These are phyloP conservation scores for Stenodera caucasica DNA, from an alignment of 2,888 invertebrate species.

Conservation along the genomic window DNA sequence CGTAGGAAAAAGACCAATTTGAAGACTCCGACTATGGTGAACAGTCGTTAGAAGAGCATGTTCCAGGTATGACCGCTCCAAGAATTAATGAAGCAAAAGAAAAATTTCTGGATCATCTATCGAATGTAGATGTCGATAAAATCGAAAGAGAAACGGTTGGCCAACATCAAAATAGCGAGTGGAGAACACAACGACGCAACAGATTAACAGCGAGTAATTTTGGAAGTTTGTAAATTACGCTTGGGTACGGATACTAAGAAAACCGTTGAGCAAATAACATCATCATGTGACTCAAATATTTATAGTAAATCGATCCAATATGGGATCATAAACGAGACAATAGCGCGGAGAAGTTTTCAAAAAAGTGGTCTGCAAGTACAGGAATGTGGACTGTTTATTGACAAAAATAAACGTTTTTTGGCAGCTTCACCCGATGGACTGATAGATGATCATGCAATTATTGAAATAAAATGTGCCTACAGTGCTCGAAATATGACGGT, in stretches of 20 bases:
- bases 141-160: not conserved
- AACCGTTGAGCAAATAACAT: not conserved
- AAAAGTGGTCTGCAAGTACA: slow-evolving; percentile 22
- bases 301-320: not conserved
- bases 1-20: not conserved
- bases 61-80: not conserved
- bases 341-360: slow-evolving; percentile 26
- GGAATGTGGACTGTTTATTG: slow-evolving; percentile 38
- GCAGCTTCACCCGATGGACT: slow-evolving; percentile 37
- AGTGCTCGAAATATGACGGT: slow-evolving; percentile 23
- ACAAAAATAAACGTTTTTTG: slow-evolving; percentile 27
- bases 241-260: not conserved
- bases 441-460: slow-evolving; percentile 30
- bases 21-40: not conserved
- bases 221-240: slow-evolving; percentile 3
- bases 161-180: not conserved
- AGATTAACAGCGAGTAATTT: not conserved
- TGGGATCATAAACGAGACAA: slow-evolving; percentile 22
- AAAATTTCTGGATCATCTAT: not conserved
- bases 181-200: not conserved
- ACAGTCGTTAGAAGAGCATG: not conserved
- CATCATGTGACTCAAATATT: not conserved
- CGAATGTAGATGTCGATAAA: not conserved
- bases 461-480: slow-evolving; percentile 36
- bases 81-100: not conserved